Evolutionary conservation across 2,113 vertebrate genomes (phyloP).

Genomic region (Pituophis catenifer): DNA sequence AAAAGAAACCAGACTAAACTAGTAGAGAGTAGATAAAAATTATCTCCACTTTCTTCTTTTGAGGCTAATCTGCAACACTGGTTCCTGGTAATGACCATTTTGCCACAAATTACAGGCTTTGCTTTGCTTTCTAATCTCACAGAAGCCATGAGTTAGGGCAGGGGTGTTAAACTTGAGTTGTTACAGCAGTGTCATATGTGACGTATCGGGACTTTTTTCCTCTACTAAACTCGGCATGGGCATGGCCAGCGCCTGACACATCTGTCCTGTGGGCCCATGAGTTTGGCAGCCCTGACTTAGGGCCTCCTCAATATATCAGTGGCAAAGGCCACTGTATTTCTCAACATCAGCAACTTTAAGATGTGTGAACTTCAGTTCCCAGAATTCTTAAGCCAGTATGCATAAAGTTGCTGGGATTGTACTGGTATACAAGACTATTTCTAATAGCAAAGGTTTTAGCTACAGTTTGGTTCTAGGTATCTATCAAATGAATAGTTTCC

Average conservation of each 20-base stretch:
- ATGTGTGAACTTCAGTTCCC: background rate
- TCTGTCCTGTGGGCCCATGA: too few relatives aligned
- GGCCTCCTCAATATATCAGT: background rate
- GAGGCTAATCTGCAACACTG: background rate
- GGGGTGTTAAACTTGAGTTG: too few relatives aligned
- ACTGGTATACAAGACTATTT: background rate
- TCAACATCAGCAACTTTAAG: background rate
- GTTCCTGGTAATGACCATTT: background rate
- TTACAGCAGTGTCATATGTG: too few relatives aligned
- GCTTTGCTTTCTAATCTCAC: conserved; percentile 32
- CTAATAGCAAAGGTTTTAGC: conserved; percentile 25
- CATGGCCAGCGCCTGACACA: too few relatives aligned
- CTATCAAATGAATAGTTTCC: conserved; percentile 35
- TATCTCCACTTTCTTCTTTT: conserved; percentile 1
- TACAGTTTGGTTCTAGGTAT: background rate
- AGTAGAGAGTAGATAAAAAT: background rate
- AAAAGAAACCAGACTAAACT: background rate
- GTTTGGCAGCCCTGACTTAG: background rate
- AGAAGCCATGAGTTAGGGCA: background rate
- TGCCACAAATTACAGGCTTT: background rate
- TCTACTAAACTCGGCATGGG: too few relatives aligned
- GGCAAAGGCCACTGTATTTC: background rate
- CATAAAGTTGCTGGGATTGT: background rate
- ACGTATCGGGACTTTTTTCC: too few relatives aligned
- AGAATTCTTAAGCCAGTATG: background rate